Evolutionary conservation across 2,113 vertebrate genomes (phyloP).

Genomic region (Microcebus griseorufus): DNA sequence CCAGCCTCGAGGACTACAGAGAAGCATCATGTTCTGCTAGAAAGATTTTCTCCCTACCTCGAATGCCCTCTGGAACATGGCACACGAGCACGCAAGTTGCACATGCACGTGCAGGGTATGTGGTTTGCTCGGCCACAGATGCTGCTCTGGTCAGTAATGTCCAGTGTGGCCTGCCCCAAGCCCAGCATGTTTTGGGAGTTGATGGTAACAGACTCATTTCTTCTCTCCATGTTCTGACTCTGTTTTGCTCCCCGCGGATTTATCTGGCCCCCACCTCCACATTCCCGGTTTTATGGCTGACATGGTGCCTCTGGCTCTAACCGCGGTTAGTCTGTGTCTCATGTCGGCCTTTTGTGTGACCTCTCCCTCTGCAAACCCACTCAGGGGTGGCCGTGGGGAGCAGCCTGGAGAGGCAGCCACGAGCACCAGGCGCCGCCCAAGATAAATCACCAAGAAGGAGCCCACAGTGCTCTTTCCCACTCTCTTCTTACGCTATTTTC

Average conservation of each 20-base stretch:
- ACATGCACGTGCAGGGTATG: fast-evolving
- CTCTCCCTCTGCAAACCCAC: not conserved
- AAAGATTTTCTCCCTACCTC: not conserved
- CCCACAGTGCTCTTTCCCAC: not conserved
- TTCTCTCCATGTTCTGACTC: not conserved
- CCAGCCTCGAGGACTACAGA: not conserved
- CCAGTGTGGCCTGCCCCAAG: not conserved
- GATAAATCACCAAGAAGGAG: not conserved
- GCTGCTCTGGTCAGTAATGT: too few species aligned
- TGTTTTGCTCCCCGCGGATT: not conserved
- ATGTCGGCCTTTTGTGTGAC: not conserved
- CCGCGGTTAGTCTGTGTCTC: not conserved
- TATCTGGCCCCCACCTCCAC: fast-evolving
- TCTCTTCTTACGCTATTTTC: not conserved
- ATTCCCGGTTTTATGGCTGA: not conserved
- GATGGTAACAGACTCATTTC: not conserved
- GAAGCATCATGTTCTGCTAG: not conserved
- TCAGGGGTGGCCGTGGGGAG: not conserved
- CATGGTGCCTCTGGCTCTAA: not conserved
- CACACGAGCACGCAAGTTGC: fast-evolving
- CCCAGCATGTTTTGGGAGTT: not conserved
- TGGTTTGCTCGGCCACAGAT: not conserved
- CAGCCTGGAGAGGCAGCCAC: not conserved
- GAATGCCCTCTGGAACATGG: not conserved
- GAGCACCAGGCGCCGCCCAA: not conserved